Conservation (phyloP, 2,888 invertebrate species). For the Pardosa pseudoannulata region DNA sequence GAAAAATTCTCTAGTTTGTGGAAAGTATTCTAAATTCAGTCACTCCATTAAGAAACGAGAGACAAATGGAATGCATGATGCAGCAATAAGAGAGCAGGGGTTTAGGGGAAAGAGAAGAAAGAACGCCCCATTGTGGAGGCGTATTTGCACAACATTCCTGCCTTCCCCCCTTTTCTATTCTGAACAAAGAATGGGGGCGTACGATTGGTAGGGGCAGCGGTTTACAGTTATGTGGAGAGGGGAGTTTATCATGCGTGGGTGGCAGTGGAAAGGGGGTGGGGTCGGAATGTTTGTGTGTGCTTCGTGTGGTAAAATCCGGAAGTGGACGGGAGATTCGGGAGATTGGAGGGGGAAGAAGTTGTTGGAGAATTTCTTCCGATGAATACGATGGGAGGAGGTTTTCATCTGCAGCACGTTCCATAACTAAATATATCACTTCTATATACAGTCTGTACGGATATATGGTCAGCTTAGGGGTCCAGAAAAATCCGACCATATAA, state of each 20-base stretch:
- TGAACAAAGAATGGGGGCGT: constrained; percentile 42
- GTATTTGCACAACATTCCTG: background rate
- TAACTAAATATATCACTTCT: no score
- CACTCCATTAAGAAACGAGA: constrained; percentile 7
- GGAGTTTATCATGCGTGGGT: constrained; percentile 30
- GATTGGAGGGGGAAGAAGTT: no score
- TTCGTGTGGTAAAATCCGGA: background rate
- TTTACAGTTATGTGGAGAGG: constrained; percentile 44
- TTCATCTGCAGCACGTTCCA: no score
- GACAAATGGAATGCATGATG: no score
- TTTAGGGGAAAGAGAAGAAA: constrained; percentile 4
- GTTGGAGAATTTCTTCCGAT: no score
- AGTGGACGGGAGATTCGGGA: background rate
- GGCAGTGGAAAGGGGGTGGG: background rate
- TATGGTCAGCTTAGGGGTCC: no score
- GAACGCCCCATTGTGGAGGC: background rate
- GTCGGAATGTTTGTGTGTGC: background rate
- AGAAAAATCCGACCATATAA: no score
- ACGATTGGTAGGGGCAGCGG: constrained; percentile 41
- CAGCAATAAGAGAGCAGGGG: no score
- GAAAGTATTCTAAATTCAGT: background rate
- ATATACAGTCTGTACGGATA: no score
- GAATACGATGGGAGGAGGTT: background rate
- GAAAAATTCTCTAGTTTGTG: no score
- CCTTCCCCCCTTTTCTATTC: background rate